A percentile compares a stretch with the other conserved stretches of the same genome.
These are phyloP conservation scores for Beaufortia kweichowensis DNA, from an alignment of 2,113 vertebrate species.

Conservation along the genomic window DNA sequence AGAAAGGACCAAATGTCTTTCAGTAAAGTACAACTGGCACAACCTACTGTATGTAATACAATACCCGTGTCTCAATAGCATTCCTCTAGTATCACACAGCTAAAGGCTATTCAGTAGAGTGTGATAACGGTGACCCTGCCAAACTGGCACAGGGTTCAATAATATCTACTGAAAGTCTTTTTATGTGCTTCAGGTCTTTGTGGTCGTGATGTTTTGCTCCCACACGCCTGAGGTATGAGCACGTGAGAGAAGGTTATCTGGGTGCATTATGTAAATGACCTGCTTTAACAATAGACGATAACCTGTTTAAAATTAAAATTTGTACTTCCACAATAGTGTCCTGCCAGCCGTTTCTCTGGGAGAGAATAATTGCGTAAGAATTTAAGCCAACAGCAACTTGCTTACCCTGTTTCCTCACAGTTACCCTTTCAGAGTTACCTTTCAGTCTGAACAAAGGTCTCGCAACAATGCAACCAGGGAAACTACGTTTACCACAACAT, in stretches of 20 bases:
- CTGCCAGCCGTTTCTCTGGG: background rate
- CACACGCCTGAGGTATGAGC: background rate
- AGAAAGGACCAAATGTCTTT: background rate
- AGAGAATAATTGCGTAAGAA: background rate
- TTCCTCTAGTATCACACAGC: background rate
- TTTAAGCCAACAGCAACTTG: slow-evolving; percentile 25
- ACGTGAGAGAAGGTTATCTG: slow-evolving; percentile 1
- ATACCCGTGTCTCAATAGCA: slow-evolving; percentile 4
- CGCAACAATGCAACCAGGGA: slow-evolving; percentile 1
- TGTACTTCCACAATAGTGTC: background rate
- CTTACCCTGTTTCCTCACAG: background rate
- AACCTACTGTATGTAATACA: background rate
- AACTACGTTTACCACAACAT: slow-evolving; percentile 10
- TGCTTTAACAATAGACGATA: slow-evolving; percentile 26
- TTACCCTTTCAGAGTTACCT: background rate
- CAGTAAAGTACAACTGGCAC: background rate
- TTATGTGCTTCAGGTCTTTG: background rate
- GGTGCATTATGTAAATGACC: slow-evolving; percentile 33
- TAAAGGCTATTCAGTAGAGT: background rate
- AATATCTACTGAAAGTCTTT: background rate
- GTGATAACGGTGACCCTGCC: background rate
- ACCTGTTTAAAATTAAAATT: background rate
- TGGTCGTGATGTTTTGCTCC: background rate
- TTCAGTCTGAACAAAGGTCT: background rate
- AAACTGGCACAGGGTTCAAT: background rate